A percentile compares a stretch with the other conserved stretches of the same genome.
Evolutionary conservation across 2,888 invertebrate species (phyloP).

Genomic region (Maniola hyperantus): DNA sequence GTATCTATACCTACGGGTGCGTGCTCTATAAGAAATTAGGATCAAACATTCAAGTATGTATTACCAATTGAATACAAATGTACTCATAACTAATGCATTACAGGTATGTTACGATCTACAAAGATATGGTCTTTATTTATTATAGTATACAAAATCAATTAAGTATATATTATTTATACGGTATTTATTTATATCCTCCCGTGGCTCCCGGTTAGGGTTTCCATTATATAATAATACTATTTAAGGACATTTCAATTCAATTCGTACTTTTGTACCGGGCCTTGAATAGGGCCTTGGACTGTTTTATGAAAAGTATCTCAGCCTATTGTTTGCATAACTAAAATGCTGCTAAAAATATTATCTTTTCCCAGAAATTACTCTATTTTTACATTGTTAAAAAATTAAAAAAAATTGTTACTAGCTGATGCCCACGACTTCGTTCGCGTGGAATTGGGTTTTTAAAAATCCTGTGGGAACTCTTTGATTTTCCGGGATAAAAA

Average conservation of each 20-base stretch:
- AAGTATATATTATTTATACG: slow-evolving; percentile 30
- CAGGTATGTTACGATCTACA: slow-evolving; percentile 9
- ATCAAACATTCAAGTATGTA: slow-evolving; percentile 11
- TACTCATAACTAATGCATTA: slow-evolving; percentile 19
- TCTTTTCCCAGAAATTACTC: too few relatives aligned
- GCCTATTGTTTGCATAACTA: too few relatives aligned
- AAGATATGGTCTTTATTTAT: slow-evolving; percentile 17
- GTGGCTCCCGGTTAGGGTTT: slow-evolving; percentile 25
- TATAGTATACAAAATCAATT: slow-evolving; percentile 34
- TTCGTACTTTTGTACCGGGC: not conserved
- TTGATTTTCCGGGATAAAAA: too few relatives aligned
- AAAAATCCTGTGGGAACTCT: too few relatives aligned
- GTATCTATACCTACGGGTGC: not conserved
- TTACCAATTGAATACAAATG: slow-evolving; percentile 18
- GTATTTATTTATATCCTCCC: slow-evolving; percentile 27
- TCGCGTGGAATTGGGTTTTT: too few relatives aligned
- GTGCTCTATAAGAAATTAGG: slow-evolving; percentile 1
- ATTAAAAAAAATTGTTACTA: too few relatives aligned
- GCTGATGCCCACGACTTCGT: too few relatives aligned
- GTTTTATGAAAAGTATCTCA: too few relatives aligned
- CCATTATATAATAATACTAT: not conserved
- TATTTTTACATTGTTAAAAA: too few relatives aligned
- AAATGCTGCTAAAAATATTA: too few relatives aligned
- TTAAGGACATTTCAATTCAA: not conserved
- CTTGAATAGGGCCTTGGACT: too few relatives aligned